Evolutionary conservation across 2,797 vertebrate species (phyloP).

Genomic region (Enteromius thamalakanensis): DNA sequence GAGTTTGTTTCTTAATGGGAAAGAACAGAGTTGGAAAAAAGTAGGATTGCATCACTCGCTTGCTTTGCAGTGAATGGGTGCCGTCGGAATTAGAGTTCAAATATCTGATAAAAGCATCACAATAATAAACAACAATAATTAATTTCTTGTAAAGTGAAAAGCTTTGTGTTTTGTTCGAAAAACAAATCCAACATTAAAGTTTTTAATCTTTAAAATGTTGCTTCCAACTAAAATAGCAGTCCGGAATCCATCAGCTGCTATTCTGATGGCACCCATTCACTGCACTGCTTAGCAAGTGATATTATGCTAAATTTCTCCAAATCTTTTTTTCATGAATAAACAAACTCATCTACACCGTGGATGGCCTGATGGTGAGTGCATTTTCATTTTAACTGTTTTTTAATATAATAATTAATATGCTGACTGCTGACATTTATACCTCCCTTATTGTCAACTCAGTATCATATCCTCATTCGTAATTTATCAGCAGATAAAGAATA

Average conservation of each 20-base stretch:
- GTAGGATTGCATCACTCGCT: background rate
- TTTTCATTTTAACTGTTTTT: background rate
- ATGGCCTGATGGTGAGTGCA: background rate
- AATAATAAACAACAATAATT: no score
- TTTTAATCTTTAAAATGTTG: background rate
- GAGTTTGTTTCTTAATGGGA: background rate
- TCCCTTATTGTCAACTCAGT: background rate
- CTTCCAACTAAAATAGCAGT: background rate
- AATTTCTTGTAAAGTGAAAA: background rate
- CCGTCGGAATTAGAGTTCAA: background rate
- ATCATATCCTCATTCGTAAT: slow-evolving; percentile 2
- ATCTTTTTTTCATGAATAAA: background rate
- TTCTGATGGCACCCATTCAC: background rate
- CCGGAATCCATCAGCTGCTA: background rate
- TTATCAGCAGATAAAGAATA: slow-evolving; percentile 6
- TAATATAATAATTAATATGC: background rate
- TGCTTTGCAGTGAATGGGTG: background rate
- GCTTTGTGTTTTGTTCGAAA: background rate
- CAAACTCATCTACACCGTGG: background rate
- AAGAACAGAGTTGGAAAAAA: background rate
- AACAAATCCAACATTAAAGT: background rate
- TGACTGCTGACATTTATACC: background rate
- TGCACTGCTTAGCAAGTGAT: background rate
- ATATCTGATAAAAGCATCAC: background rate
- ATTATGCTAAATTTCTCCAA: background rate